Base-by-base conservation (phyloP, 2,113 vertebrate species). In the Dermatemys mawii region DNA sequence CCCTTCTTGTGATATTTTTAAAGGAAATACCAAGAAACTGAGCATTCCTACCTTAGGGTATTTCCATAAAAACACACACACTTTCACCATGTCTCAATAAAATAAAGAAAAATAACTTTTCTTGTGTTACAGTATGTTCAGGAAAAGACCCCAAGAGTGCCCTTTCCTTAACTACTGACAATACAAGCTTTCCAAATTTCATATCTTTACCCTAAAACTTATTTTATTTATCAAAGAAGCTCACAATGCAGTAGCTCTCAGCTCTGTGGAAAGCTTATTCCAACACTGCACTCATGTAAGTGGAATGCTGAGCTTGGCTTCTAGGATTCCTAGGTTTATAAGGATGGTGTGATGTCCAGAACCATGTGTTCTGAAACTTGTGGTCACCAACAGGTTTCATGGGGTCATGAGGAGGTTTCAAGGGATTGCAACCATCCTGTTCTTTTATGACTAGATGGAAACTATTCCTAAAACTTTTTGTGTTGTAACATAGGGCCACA, bases 11-110 rank as follows among this genome's bases (percentile, higher is more conserved):
- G 92, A 82, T 86, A 82, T 83, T 97, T 97, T 95, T 81, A 87
- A 90, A 97, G 95, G 94, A 97, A 97, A 97, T 96, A 93, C 94
- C 94, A 95, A 88, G 92, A 88, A 96, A 41, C 6, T 44, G 78
- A 97, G 38, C 41, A 44, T 96, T 95, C 90, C 87, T 87, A 76
- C 84, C 81, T 87, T 16, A 73, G 0, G 21, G 51, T 17, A 94
- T 95, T 97, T 97, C 93, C 63, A 82, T 76, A 90, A 96, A 97
- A 97, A 91, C 78, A 83, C 81, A 4, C 41, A n/a, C n/a, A n/a
- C n/a, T n/a, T n/a, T n/a, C n/a, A n/a, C n/a, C n/a, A n/a, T n/a
- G n/a, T n/a, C n/a, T n/a, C n/a, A n/a, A n/a, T n/a, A n/a, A n/a
- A n/a, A n/a, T n/a, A n/a, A n/a, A n/a, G n/a, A n/a, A 89, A 95